phyloP scores from a whole-genome alignment of 1,140 invertebrate genomes.

The Drosophila triauraria region DNA sequence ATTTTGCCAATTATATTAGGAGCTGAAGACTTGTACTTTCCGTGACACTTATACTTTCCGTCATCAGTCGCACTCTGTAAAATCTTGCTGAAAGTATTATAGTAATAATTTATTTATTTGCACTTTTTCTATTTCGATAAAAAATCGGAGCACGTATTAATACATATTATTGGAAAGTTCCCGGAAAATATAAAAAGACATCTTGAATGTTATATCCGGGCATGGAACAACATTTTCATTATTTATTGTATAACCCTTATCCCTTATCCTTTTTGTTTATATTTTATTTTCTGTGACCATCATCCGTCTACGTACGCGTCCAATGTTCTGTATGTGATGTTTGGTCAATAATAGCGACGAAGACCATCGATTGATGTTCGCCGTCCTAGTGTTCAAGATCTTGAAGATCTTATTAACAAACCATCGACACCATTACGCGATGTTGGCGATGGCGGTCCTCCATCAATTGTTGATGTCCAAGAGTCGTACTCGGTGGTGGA shows the following conservation, averaged over 20 bases:
- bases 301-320: constrained; percentile 1
- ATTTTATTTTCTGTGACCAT: constrained; percentile 24
- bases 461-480: constrained; percentile 94
- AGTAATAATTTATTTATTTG: neutral
- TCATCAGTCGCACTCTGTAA: neutral
- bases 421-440: constrained; percentile 94
- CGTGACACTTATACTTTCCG: neutral
- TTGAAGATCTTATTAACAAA: constrained; percentile 95
- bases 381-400: constrained; percentile 93
- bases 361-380: constrained; percentile 94
- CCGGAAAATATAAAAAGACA: constrained; percentile 6
- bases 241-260: neutral
- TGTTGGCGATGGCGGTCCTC: constrained; percentile 91
- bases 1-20: neutral
- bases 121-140: neutral
- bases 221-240: neutral
- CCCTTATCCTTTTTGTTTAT: constrained; percentile 13
- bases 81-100: neutral
- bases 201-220: constrained; percentile 34
- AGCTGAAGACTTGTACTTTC: neutral
- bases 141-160: constrained; percentile 15
- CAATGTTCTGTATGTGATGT: constrained; percentile 38
- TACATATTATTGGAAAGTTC: constrained; percentile 1
- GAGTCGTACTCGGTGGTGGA: constrained; percentile 96
- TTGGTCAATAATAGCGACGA: constrained; percentile 89